Percentiles rank a stretch among this genome's conserved stretches.
These are phyloP conservation scores for Grus americana DNA, from an alignment of 2,113 vertebrate genomes.

Conservation along the genomic window DNA sequence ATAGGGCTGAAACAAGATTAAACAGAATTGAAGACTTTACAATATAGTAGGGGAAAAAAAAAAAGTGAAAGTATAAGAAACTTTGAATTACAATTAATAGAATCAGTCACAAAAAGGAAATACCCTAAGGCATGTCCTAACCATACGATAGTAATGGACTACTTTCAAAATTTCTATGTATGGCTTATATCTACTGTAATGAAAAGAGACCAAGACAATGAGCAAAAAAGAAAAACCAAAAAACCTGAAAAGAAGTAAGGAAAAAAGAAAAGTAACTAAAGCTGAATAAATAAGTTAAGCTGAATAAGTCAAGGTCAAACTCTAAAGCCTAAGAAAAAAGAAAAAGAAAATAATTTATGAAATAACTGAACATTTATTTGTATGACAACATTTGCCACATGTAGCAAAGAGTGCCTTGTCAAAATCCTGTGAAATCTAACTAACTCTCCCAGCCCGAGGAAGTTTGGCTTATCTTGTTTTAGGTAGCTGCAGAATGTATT, in stretches of 20 bases:
- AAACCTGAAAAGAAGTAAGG: not conserved
- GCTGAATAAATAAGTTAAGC: not conserved
- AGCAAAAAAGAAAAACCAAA: not conserved
- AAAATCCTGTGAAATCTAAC: not conserved
- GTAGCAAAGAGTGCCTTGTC: not conserved
- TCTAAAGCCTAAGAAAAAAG: not conserved
- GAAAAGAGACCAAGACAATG: not conserved
- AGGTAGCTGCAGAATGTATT: not conserved
- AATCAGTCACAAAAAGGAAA: not conserved
- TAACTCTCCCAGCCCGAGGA: not conserved
- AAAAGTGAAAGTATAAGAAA: not conserved
- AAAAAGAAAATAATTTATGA: not conserved
- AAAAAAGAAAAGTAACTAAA: not conserved
- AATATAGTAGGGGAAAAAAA: not conserved
- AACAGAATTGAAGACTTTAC: not conserved
- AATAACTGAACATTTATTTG: not conserved
- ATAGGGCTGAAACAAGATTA: not conserved
- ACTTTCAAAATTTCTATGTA: not conserved
- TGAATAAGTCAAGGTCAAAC: not conserved
- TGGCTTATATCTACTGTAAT: not conserved
- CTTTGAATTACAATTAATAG: not conserved
- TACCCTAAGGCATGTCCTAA: not conserved
- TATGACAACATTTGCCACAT: not conserved
- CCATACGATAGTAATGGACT: not conserved
- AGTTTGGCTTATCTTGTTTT: not conserved